Conservation (phyloP, 2,113 vertebrate genomes). For the Columba janthina region DNA sequence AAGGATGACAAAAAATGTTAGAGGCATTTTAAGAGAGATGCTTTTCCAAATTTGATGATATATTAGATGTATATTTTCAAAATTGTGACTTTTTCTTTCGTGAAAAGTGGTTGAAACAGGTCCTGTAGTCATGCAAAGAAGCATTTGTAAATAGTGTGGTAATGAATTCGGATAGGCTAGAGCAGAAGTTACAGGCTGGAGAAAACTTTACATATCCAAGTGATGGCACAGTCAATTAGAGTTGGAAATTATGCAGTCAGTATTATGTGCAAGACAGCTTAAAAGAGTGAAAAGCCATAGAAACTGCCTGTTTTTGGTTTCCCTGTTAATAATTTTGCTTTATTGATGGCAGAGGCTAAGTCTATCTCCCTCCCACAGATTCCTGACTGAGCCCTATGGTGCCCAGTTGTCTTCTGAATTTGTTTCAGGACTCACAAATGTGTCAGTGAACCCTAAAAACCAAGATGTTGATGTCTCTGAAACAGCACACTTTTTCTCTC, state of each 20-base stretch:
- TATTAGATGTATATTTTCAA: neutral
- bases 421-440: neutral
- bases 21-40: neutral
- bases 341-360: neutral
- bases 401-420: neutral
- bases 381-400: neutral
- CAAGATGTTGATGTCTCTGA: neutral
- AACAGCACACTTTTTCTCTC: neutral
- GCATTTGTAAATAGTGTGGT: neutral
- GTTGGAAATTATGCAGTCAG: neutral
- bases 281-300: neutral
- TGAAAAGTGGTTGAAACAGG: neutral
- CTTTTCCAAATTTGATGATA: neutral
- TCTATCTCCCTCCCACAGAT: neutral
- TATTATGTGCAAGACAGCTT: neutral
- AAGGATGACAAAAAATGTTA: neutral
- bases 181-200: neutral
- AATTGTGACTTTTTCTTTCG: neutral
- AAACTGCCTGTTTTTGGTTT: neutral
- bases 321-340: neutral
- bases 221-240: neutral
- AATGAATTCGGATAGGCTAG: neutral
- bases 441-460: neutral
- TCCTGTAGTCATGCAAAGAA: neutral
- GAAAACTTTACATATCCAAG: neutral